These are phyloP conservation scores for Elgaria multicarinata DNA, from an alignment of 2,113 vertebrate species.

Conservation along the genomic window DNA sequence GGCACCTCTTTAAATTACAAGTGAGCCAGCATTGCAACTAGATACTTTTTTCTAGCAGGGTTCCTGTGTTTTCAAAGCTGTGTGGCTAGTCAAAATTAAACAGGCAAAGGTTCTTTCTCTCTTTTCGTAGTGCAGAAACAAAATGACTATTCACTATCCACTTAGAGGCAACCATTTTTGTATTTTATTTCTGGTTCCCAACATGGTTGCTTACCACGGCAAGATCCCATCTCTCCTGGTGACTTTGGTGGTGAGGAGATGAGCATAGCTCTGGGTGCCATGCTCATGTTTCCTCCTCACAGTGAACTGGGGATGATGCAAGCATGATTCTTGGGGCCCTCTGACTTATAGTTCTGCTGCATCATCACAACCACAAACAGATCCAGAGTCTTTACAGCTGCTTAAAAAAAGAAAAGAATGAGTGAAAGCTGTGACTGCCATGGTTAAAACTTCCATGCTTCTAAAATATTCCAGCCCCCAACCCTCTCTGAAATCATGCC, in stretches of 20 bases:
- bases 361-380: neutral
- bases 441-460: no score
- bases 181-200: no score
- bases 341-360: neutral
- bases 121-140: neutral
- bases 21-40: no score
- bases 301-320: neutral
- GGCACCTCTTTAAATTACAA: neutral
- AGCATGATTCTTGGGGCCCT: neutral
- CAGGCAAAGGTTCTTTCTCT: neutral
- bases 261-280: neutral
- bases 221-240: no score
- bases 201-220: no score
- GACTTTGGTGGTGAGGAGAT: no score
- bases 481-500: no score
- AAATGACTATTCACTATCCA: no score
- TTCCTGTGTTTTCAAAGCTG: no score
- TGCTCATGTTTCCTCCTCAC: neutral
- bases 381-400: neutral
- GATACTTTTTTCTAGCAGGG: no score
- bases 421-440: neutral
- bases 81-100: neutral
- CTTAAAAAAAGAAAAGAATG: neutral
- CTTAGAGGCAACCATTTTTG: no score
- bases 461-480: no score